Base-by-base conservation (phyloP, 2,888 invertebrate species). In the Acholoe squamosa region DNA sequence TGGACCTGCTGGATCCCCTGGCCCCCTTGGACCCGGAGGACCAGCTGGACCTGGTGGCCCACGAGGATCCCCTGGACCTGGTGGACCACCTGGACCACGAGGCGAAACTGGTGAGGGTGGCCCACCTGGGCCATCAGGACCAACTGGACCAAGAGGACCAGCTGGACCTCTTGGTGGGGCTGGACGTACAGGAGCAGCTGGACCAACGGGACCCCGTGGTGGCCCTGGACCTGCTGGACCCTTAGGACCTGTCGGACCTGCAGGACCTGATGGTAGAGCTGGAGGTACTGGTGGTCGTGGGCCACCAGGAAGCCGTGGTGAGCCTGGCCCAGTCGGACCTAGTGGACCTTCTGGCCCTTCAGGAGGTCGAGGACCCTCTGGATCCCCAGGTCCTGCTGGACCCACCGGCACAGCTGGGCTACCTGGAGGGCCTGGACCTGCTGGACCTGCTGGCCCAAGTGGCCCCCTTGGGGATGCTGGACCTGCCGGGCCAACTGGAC, bases 121-220 rank as follows among this genome's bases (percentile, higher is more conserved):
- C 61, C 88, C 90, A n/a, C 28, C 90, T 43, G 90, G 90, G n/a
- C 86, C 67, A 61, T 25, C 61, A 25, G 92, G 92, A 34, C 84
- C 92, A 52, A n/a, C 89, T 0, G 92, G 92, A 43, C 89, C 43
- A 54, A 25, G 91, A 31, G 92, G 92, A 16, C 67, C 80, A 22
- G 33, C 91, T 61, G 92, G 92, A 71, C 22, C n/a, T 0, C 34
- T 43, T 67, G 92, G 92, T 71, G 56, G 76, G 19, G 28, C 77
- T 34, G 92, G 92, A 14, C 86, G 52, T 33, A n/a, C 90, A 33
- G 90, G 91, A 34, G 89, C 89, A 76, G 52, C 34, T 52, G 93
- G 93, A 56, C 61, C 43, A 34, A 51, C 90, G 54, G 92, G 92
- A 14, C 86, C 34, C 28, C 52, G 89, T 22, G 92, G 92, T 54